These are phyloP conservation scores for Aspidiotus rigidus DNA, from an alignment of 2,888 invertebrate genomes.

Conservation along the genomic window DNA sequence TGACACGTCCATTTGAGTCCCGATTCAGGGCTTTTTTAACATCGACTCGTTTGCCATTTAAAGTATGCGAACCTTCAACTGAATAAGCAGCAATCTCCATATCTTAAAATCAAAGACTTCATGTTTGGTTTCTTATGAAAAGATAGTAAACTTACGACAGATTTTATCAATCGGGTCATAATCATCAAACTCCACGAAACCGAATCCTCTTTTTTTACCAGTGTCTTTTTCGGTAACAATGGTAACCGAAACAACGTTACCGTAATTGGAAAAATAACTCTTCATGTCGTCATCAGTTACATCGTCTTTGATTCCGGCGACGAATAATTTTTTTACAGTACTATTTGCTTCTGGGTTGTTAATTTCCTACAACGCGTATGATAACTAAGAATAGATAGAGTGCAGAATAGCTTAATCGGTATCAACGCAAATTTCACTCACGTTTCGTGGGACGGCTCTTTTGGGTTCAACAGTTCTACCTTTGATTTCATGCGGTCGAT, in stretches of 20 bases:
- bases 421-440: constrained; percentile 39
- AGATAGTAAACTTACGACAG: constrained; percentile 63
- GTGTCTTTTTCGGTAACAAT: constrained; percentile 87
- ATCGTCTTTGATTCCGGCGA: constrained; percentile 87
- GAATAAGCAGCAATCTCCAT: not conserved
- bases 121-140: not conserved
- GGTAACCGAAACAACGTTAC: constrained; percentile 70
- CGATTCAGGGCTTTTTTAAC: constrained; percentile 51
- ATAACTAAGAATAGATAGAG: not conserved
- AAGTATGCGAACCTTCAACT: constrained; percentile 46
- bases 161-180: constrained; percentile 95
- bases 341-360: constrained; percentile 86
- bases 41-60: constrained; percentile 47
- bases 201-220: constrained; percentile 90
- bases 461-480: constrained; percentile 88
- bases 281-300: constrained; percentile 80
- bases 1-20: constrained; percentile 41
- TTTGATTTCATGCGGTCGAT: constrained; percentile 54
- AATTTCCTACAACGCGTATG: constrained; percentile 60
- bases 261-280: constrained; percentile 72
- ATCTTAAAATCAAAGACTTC: too few relatives aligned
- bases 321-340: constrained; percentile 88
- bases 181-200: constrained; percentile 93
- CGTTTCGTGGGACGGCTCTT: constrained; percentile 80
- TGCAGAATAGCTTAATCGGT: not conserved